Evolutionary conservation across 2,888 invertebrate species (phyloP), one percentile per base, ranked within the genome.

Genomic region (Eupithecia subumbrata): DNA sequence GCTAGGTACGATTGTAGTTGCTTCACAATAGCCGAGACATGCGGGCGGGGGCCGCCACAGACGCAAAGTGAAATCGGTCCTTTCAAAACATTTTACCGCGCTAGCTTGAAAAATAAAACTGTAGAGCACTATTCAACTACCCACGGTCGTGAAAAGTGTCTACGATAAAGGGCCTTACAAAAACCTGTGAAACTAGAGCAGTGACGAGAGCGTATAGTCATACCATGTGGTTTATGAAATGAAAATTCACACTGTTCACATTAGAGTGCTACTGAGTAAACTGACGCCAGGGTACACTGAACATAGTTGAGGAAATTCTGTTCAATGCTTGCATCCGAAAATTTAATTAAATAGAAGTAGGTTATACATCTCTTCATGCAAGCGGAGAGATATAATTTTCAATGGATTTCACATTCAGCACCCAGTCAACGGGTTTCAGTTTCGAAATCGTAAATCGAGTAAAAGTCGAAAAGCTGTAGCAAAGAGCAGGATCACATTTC

Each of bases 71-170:
- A 92, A 93, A 94, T 92, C 93, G 92, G 92, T 92, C 92, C 94
- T 92, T 94, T 93, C 93, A 94, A 93, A 94, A 94, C 92, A 93
- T 93, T 94, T 92, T 90, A 90, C 91, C 88, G 89, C 83, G 88
- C 84, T 86, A 85, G 89, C 89, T 90, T 88, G 89, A 86, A 92
- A 92, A 92, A 92, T 91, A 93, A 92, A 92, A 90, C 90, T 87
- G 76, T 83, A 80, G 85, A 87, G 87, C 87, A 90, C 90, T 89
- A 89, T 91, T 91, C 89, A 89, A 88, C 82, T 87, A 89, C 86
- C 86, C 8, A 83, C 81, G 87, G 86, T 86, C 84, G 86, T 81
- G 86, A 84, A 86, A 87, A 88, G 86, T 86, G 86, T 88, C 85
- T 86, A 83, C 84, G 83, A 84, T 85, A 88, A 87, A 88, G 86